Evolutionary conservation across 1,140 invertebrate genomes (phyloP).

Genomic region (Penaeus vannamei): DNA sequence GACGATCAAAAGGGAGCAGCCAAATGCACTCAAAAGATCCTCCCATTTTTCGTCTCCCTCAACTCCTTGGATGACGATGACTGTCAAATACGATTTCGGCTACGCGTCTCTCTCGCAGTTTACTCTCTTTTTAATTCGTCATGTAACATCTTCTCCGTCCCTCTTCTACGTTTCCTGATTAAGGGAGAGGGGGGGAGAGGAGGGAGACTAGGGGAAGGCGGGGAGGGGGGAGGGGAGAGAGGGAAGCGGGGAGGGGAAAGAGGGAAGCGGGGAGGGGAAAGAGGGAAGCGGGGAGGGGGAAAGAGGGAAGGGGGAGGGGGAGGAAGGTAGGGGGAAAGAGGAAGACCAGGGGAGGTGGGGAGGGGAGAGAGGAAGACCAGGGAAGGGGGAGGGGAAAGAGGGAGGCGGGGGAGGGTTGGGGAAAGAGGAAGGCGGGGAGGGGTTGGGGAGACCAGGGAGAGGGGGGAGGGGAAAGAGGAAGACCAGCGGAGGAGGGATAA

Average conservation of each 20-base stretch:
- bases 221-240: background rate
- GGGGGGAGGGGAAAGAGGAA: background rate
- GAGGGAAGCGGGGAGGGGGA: background rate
- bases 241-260: background rate
- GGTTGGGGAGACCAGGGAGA: no score
- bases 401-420: background rate
- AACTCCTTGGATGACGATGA: no score
- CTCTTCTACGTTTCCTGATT: constrained; percentile 3
- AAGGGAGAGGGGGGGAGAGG: background rate
- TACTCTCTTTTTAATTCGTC: no score
- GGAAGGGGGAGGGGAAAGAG: background rate
- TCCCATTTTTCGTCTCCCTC: no score
- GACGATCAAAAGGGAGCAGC: background rate
- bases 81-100: no score
- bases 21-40: no score
- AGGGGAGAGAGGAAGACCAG: background rate
- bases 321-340: background rate
- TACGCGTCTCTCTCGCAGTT: no score
- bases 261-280: background rate
- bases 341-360: background rate
- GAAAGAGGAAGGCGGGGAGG: background rate
- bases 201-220: background rate
- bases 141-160: background rate
- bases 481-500: background rate
- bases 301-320: background rate